Percentiles rank a stretch among this genome's conserved stretches.
Conservation (phyloP, 1,140 invertebrate genomes). For the Paracyclopina nana region DNA sequence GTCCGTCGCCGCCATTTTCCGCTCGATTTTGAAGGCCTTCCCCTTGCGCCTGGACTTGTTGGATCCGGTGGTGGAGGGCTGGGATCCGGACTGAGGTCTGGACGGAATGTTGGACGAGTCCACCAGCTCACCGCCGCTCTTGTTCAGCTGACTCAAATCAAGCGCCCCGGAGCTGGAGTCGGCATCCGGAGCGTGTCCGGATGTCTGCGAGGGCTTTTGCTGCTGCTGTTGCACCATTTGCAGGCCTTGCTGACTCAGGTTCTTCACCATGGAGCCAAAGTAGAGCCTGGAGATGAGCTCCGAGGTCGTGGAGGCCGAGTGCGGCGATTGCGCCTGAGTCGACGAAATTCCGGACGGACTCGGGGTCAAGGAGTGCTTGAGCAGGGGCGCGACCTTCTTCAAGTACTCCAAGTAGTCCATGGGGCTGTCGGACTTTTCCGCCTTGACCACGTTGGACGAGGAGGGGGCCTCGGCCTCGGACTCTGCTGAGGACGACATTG, state of each 20-base stretch:
- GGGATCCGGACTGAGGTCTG: constrained; percentile 9
- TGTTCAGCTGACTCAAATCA: constrained; percentile 5
- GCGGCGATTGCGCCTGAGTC: too few relatives aligned
- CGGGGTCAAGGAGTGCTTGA: not conserved
- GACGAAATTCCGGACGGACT: not conserved
- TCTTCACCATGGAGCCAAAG: constrained; percentile 3
- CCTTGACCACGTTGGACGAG: not conserved
- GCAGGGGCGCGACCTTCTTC: not conserved
- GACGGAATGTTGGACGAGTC: constrained; percentile 18
- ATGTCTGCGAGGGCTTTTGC: too few relatives aligned
- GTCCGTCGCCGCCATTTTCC: too few relatives aligned
- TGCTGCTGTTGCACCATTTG: constrained; percentile 9
- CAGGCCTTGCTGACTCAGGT: constrained; percentile 14
- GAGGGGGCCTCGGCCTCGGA: constrained; percentile 4
- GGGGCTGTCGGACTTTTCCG: not conserved
- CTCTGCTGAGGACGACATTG: constrained; percentile 1
- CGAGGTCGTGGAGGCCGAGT: not conserved
- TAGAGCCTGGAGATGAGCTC: constrained; percentile 6
- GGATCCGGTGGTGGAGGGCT: constrained; percentile 17
- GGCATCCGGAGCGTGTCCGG: too few relatives aligned
- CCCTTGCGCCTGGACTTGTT: constrained; percentile 52
- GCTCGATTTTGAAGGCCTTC: constrained; percentile 50
- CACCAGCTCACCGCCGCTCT: constrained; percentile 3
- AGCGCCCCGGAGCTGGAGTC: not conserved
- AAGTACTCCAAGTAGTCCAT: not conserved